These are phyloP conservation scores for Chaunax sp. DNA, from an alignment of 2,797 vertebrate species.

Conservation along the genomic window DNA sequence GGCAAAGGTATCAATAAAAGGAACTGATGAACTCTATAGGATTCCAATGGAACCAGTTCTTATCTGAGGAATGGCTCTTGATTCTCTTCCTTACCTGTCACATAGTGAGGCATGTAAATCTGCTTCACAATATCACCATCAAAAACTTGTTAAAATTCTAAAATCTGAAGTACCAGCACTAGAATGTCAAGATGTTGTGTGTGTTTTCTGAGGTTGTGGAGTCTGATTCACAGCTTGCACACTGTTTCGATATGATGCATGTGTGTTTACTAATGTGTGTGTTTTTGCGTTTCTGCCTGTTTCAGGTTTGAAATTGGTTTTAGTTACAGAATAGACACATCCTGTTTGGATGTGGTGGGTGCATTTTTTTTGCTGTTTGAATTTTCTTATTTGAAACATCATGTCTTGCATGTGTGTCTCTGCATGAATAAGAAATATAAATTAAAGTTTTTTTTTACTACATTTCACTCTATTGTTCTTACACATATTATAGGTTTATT, in stretches of 20 bases:
- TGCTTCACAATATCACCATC: neutral
- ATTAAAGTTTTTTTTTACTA: neutral
- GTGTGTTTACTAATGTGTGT: conserved; percentile 12
- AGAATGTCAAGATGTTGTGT: conserved; percentile 10
- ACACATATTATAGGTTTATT: neutral
- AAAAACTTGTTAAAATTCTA: no score
- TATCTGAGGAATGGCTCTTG: no score
- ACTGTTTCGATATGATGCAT: conserved; percentile 23
- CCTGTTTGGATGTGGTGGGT: neutral
- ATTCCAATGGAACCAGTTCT: no score
- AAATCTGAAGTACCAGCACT: neutral
- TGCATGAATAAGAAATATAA: conserved; percentile 11
- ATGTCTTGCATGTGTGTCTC: neutral
- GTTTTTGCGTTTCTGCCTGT: conserved; percentile 10
- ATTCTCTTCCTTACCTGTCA: no score
- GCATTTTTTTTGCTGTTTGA: conserved; percentile 14
- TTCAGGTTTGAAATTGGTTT: conserved; percentile 6
- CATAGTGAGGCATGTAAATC: neutral
- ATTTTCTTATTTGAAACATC: conserved; percentile 7
- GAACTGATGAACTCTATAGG: no score
- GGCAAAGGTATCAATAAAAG: no score
- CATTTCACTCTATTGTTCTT: conserved; percentile 4
- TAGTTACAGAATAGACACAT: conserved; percentile 14
- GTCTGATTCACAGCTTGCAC: conserved; percentile 44
- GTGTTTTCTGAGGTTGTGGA: conserved; percentile 29